Evolutionary conservation across 2,888 invertebrate species (phyloP), one percentile per base, ranked within the genome.

Genomic region (Epirrhoe tristata): DNA sequence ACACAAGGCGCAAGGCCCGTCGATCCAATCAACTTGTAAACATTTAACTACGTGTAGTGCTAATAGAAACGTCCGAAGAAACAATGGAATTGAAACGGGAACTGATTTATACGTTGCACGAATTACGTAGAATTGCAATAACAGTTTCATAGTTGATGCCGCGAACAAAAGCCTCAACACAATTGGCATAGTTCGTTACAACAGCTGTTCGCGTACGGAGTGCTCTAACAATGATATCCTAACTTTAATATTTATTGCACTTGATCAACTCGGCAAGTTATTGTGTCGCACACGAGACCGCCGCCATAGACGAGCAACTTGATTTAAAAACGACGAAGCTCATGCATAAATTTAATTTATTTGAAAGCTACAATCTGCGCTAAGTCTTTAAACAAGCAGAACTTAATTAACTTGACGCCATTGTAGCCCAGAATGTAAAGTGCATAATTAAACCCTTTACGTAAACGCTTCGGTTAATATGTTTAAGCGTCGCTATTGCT

Each of bases 201-300:
- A 83, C 85, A 85, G 87, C 87, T 86, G 88, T 83, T 84, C 84
- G 82, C 77, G 81, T 80, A 83, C 82, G 78, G 82, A 81, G 81
- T 85, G 84, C 83, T 87, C 84, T 83, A 89, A 91, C 91, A 92
- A 93, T 90, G 90, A 90, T 90, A 89, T 87, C 87, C 88, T 88
- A 88, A 87, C 87, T 91, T 91, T 90, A 93, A 93, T 91, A 93
- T 93, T 92, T 91, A 93, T 93, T 88, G 88, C 88, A 89, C 87
- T 90, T 89, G 86, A 92, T 90, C 89, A 89, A 90, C 87, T 63
- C 86, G 64, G 77, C 83, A 79, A 84, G 80, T 85, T 82, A 78
- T 81, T 81, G 80, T 80, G 78, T 78, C 67, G 77, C 73, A 75
- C 75, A 79, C 74, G 74, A 75, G 74, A 65, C 68, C 61, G 52